Base-by-base conservation (phyloP, 2,888 invertebrate genomes). In the Ischnura elegans region DNA sequence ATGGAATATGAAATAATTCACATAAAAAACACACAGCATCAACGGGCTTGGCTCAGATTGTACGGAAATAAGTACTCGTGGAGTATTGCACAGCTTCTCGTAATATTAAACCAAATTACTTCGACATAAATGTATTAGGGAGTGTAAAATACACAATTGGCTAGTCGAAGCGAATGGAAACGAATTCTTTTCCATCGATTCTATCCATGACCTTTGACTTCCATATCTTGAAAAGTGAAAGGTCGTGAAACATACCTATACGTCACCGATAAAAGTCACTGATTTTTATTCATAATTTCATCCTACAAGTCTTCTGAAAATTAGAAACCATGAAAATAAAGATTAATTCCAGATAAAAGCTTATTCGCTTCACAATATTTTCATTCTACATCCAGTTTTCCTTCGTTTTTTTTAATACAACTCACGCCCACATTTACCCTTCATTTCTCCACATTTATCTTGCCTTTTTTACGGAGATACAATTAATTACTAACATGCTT, bases 341-440 rank as follows among this genome's bases (percentile, higher is more conserved):
- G 36, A 36, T n/a, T 36, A 19, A 36, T 36, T 0, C 36, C 36
- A 42, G 43, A 86, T 6, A 43, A 3, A 2, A 29, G 36, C 87
- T 47, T 47, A 21, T 87, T 3, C 16, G 21, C 5, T 21, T 3
- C 16, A 16, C 66, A 19, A 66, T 66, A n/a, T 10, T 55, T 66
- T 66, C 5, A 66, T 66, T 29, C 10, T n/a, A n/a, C 66, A 66
- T 29, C n/a, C 66, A 66, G n/a, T 66, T 66, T 10, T 5, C 29
- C 66, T 66, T n/a, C 29, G 2, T 29, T 6, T 6, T 6, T 0
- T 4, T 19, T 19, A 36, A 5, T 21, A 10, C 51, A 16, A 42
- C 87, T 87, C 87, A 29, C n/a, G 51, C 55, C 36, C 55, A 87
- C 87, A 5, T 21, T 61, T 61, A 42, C 87, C 25, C 87, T 90